phyloP scores from a whole-genome alignment of 23 tunicate genomes.

The Trididemnum clinides region DNA sequence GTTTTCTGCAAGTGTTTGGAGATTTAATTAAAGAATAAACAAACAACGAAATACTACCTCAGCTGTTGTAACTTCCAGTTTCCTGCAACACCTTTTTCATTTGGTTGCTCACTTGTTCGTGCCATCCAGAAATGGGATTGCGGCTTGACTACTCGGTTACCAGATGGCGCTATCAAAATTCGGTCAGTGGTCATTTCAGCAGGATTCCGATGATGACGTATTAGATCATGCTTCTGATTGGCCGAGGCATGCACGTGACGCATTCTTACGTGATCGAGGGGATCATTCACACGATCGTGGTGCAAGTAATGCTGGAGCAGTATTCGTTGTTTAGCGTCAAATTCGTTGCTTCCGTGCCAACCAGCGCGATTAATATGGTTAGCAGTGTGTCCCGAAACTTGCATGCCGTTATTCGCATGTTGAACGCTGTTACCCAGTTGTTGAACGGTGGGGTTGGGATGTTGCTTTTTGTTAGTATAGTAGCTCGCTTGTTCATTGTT shows the following conservation, averaged over 20 bases:
- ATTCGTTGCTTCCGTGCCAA: constrained; percentile 6
- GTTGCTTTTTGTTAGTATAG: too few relatives aligned
- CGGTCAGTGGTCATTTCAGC: too few relatives aligned
- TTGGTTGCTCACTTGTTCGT: not conserved
- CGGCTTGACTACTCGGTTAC: not conserved
- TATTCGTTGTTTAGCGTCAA: constrained; percentile 13
- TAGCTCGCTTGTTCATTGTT: too few relatives aligned
- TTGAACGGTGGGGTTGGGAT: too few relatives aligned
- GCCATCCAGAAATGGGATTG: constrained; percentile 16
- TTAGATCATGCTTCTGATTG: constrained; percentile 12
- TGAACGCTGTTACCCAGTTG: too few relatives aligned
- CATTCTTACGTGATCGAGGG: constrained; percentile 27
- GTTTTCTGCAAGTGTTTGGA: too few relatives aligned
- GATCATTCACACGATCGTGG: constrained; percentile 33
- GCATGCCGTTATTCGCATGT: not conserved
- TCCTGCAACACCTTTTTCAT: not conserved
- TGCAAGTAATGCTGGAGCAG: constrained; percentile 45
- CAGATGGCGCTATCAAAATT: constrained; percentile 9
- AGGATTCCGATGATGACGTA: not conserved
- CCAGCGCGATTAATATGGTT: not conserved
- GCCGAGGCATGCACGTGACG: not conserved
- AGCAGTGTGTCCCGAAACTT: not conserved
- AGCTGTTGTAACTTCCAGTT: not conserved
- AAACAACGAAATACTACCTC: too few relatives aligned
- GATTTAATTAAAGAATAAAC: too few relatives aligned